A percentile compares a stretch with the other conserved stretches of the same genome.
These are phyloP conservation scores for Ichneumoninae sp. DNA, from an alignment of 2,888 invertebrate species.

Conservation along the genomic window DNA sequence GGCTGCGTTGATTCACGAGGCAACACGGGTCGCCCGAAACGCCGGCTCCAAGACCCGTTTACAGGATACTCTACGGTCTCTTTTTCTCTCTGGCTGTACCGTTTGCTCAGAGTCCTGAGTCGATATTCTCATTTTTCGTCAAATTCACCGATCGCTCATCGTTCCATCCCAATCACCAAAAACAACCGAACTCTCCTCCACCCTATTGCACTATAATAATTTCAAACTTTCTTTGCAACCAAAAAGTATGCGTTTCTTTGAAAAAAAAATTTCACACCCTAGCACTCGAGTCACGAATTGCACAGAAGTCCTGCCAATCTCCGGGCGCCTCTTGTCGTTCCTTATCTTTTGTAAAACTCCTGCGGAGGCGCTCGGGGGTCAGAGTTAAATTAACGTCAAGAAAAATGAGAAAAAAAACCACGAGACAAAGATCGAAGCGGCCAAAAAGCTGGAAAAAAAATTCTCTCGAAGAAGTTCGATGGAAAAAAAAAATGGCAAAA, in stretches of 20 bases:
- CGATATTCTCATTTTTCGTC: conserved; percentile 43
- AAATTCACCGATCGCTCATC: not conserved
- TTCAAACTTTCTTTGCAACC: not conserved
- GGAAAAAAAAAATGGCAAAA: conserved; percentile 10
- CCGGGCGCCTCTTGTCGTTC: conserved; percentile 72
- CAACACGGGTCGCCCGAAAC: conserved; percentile 80
- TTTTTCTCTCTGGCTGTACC: conserved; percentile 27
- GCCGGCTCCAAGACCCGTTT: conserved; percentile 78
- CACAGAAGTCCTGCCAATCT: conserved; percentile 68
- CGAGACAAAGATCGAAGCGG: not conserved
- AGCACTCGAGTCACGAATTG: conserved; percentile 55
- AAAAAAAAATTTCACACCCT: conserved; percentile 34
- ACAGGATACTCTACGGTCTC: conserved; percentile 46
- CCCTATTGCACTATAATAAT: not conserved
- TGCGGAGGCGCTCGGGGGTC: conserved; percentile 73
- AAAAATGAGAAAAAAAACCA: conserved; percentile 20
- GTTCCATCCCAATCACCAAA: not conserved
- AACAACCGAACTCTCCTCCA: not conserved
- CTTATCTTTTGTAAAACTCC: conserved; percentile 76
- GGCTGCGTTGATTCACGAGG: conserved; percentile 68
- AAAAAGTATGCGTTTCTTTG: not conserved
- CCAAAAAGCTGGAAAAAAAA: not conserved
- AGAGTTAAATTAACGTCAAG: not conserved
- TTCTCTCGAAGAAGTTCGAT: not conserved
- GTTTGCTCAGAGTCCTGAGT: not conserved